Percentiles rank a stretch among this genome's conserved stretches.
Conservation (phyloP, 2,797 vertebrate genomes). For the Mormyrops attenuatus region DNA sequence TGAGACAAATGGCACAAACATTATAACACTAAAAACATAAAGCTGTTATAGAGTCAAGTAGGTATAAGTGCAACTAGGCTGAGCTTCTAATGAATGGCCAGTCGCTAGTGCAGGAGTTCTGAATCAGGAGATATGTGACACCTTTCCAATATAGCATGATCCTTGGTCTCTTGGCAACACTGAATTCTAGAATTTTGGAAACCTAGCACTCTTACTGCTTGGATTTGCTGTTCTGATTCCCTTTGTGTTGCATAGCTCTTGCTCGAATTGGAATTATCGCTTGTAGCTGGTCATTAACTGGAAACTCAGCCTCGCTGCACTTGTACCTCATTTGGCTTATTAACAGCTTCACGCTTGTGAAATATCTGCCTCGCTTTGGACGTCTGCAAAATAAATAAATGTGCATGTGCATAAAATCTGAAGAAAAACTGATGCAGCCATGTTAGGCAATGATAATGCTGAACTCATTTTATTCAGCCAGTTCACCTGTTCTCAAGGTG, state of each 20-base stretch:
- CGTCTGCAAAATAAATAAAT: background rate
- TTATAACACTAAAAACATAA: background rate
- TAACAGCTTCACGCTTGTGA: background rate
- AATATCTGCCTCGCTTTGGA: background rate
- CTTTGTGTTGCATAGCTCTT: background rate
- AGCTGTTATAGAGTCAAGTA: background rate
- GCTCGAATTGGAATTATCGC: background rate
- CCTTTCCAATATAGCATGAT: background rate
- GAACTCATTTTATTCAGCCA: background rate
- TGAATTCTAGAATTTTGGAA: background rate
- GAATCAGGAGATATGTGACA: background rate
- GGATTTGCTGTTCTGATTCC: background rate
- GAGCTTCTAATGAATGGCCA: background rate
- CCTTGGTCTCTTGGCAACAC: background rate
- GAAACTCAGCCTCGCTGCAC: background rate
- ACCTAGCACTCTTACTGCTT: background rate
- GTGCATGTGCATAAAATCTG: background rate
- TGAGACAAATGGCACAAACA: background rate
- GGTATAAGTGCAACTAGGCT: background rate
- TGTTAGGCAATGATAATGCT: background rate
- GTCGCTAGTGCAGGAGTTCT: background rate
- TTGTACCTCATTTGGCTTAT: background rate
- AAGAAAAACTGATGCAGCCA: background rate
- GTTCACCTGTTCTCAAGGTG: background rate
- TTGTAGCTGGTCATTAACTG: background rate